These are phyloP conservation scores for Goniozus legneri DNA, from an alignment of 1,140 invertebrate genomes.

Conservation along the genomic window DNA sequence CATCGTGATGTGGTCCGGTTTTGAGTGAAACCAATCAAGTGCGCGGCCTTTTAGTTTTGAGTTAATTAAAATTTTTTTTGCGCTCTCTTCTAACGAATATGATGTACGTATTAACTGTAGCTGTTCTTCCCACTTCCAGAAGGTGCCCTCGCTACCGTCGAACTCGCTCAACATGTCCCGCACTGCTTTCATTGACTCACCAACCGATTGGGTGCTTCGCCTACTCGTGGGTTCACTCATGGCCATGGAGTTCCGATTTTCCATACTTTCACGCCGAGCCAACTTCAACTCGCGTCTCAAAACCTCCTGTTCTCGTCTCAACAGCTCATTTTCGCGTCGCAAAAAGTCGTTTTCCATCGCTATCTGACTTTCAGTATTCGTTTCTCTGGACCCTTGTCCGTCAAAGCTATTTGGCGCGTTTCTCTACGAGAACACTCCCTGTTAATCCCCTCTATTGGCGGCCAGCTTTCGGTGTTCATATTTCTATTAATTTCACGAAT, in stretches of 20 bases:
- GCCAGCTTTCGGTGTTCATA: no score
- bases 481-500: no score
- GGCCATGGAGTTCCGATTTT: background rate
- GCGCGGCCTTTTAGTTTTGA: background rate
- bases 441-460: no score
- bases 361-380: background rate
- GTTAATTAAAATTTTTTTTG: background rate
- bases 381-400: background rate
- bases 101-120: background rate
- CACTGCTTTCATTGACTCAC: background rate
- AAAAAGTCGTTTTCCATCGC: constrained; percentile 1
- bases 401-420: background rate
- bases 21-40: background rate
- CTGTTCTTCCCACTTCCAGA: background rate
- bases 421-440: background rate
- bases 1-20: background rate
- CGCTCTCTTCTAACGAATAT: background rate
- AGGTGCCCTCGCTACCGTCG: background rate
- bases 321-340: constrained; percentile 3
- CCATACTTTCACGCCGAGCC: background rate
- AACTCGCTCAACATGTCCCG: background rate
- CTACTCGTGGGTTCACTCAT: no score
- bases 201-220: background rate
- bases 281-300: constrained; percentile 3
- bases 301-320: constrained; percentile 7